Evolutionary conservation across 2,113 vertebrate genomes (phyloP).

Genomic region (Sialia sialis): DNA sequence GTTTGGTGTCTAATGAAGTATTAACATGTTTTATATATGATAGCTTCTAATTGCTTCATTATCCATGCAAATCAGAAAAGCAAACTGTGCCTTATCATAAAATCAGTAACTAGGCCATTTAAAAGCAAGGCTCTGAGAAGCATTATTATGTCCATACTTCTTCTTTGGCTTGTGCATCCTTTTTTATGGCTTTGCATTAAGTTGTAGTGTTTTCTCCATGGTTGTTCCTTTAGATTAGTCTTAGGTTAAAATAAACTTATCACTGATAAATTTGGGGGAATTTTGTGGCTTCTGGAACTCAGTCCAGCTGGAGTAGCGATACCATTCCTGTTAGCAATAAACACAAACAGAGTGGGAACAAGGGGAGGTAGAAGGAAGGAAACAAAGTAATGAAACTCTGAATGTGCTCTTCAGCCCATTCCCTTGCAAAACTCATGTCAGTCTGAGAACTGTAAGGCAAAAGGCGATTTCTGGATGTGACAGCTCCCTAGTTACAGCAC

Average conservation of each 20-base stretch:
- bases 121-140: constrained; percentile 60
- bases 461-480: background rate
- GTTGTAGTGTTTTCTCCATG: constrained; percentile 59
- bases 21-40: constrained; percentile 79
- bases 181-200: constrained; percentile 69
- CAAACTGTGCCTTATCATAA: constrained; percentile 76
- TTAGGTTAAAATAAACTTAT: constrained; percentile 68
- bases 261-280: background rate
- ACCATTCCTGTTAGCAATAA: background rate
- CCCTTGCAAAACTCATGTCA: background rate
- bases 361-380: background rate
- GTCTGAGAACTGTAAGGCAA: background rate
- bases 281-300: constrained; percentile 20
- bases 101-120: constrained; percentile 72
- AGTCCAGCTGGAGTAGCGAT: constrained; percentile 16
- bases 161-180: constrained; percentile 37
- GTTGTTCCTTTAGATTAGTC: constrained; percentile 66
- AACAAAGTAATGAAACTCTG: background rate
- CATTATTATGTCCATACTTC: constrained; percentile 63
- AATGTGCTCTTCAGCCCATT: background rate
- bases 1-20: constrained; percentile 70
- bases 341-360: background rate
- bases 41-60: constrained; percentile 79
- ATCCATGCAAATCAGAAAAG: constrained; percentile 78
- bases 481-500: background rate